Evolutionary conservation across 2,888 invertebrate species (phyloP), one percentile per base, ranked within the genome.

Genomic region (Mycalesis mineus): DNA sequence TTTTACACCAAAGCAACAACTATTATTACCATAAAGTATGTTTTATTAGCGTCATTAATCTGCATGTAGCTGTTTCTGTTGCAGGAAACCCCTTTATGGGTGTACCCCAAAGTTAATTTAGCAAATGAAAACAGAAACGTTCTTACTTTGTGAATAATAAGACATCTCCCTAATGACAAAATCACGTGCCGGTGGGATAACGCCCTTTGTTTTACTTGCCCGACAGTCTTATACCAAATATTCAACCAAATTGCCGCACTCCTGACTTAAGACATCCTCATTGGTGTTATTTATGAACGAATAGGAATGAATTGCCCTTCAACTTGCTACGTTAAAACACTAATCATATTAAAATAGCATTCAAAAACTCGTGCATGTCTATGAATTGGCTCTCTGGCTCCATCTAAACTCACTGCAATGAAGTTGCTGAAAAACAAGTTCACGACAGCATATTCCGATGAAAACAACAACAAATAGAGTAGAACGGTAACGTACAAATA

Each of bases 151-250:
- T 74, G 76, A 79, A 82, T 83, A 82, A 82, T 80, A 78, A 79
- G 80, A 82, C 76, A 78, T 79, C 78, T 80, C 82, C 77, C 79
- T 71, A 71, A 78, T 78, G 81, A 78, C 77, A 73, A 74, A 77
- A 77, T 81, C 79, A 77, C 77, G 71, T 72, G 71, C 70, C 70
- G 65, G 64, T 68, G 55, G 62, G 70, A 63, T 66, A 61, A 68
- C 66, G 64, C 69, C 63, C 66, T 63, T 63, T 67, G 67, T 60
- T 66, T 66, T 60, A 54, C 54, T 61, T 55, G 56, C 60, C 59
- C 51, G 60, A 62, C 61, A 64, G 62, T 57, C 50, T 60, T 55
- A 57, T 55, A 60, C 61, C 62, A 60, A 64, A 64, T 65, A 60
- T 54, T 53, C 31, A 40, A 47, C 37, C 58, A 52, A 58, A 63